Percentiles rank a stretch among this genome's conserved stretches.
Evolutionary conservation across 2,888 invertebrate genomes (phyloP).

Genomic region (Drosophila multiciliata): DNA sequence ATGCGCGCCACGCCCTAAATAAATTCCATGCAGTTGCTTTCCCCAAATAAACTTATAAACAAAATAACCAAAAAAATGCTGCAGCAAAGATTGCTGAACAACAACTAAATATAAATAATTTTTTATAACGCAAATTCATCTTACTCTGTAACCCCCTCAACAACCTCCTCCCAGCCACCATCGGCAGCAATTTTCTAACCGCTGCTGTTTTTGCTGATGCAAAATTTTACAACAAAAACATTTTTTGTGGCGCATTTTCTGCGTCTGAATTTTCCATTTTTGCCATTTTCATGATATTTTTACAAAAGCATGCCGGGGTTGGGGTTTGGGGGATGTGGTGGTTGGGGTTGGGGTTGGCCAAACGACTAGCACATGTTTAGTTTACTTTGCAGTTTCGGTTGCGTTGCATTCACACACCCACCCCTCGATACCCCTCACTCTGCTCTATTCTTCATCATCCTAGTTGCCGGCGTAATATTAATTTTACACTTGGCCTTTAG

Average conservation of each 20-base stretch:
- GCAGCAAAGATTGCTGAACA: conserved; percentile 22
- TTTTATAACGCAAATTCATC: conserved; percentile 65
- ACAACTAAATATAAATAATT: conserved; percentile 65
- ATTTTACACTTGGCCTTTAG: conserved; percentile 84
- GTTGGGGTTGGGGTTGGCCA: conserved; percentile 34
- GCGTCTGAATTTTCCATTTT: conserved; percentile 75
- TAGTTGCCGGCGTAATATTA: conserved; percentile 76
- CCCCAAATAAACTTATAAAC: conserved; percentile 3
- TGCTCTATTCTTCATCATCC: conserved; percentile 11
- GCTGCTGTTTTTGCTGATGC: conserved; percentile 19
- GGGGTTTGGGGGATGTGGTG: not conserved
- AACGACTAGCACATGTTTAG: conserved; percentile 82
- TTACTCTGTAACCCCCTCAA: not conserved
- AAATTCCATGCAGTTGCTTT: conserved; percentile 48
- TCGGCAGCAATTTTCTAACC: not conserved
- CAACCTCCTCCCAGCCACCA: not conserved
- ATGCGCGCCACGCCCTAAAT: conserved; percentile 19
- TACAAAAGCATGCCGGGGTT: conserved; percentile 29
- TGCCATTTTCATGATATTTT: conserved; percentile 77
- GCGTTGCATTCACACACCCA: conserved; percentile 67
- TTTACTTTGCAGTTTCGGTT: conserved; percentile 80
- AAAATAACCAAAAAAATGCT: conserved; percentile 26
- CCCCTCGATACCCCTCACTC: not conserved
- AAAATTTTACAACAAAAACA: conserved; percentile 66
- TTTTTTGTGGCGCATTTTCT: conserved; percentile 77